A percentile compares a stretch with the other conserved stretches of the same genome.
These are phyloP conservation scores for Galleria mellonella DNA, from an alignment of 1,140 invertebrate genomes.

Conservation along the genomic window DNA sequence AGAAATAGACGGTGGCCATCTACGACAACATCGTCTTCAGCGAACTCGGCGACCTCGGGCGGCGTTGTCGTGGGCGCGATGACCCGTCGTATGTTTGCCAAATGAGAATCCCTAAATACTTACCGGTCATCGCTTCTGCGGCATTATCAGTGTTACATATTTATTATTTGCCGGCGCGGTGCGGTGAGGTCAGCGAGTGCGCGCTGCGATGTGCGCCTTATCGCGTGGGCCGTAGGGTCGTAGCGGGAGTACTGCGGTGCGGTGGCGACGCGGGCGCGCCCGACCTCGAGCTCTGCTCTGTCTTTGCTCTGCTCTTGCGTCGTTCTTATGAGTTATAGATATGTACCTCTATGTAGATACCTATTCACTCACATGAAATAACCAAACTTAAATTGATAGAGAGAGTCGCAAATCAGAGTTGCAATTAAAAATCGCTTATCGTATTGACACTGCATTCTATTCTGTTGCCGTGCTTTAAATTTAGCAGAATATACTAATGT, in stretches of 20 bases:
- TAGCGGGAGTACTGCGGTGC: slow-evolving; percentile 13
- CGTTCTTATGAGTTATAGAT: slow-evolving; percentile 41
- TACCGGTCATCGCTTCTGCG: slow-evolving; percentile 66
- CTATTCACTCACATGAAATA: background rate
- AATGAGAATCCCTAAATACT: slow-evolving; percentile 59
- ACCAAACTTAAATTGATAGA: background rate
- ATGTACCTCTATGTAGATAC: slow-evolving; percentile 14
- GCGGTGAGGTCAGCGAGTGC: slow-evolving; percentile 61
- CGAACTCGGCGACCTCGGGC: slow-evolving; percentile 12
- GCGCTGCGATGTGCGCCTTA: slow-evolving; percentile 61
- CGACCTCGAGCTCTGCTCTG: slow-evolving; percentile 53
- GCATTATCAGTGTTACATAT: slow-evolving; percentile 73
- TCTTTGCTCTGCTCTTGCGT: slow-evolving; percentile 64
- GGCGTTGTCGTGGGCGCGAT: slow-evolving; percentile 29
- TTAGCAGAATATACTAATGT: no score
- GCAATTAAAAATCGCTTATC: no score
- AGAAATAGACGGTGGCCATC: slow-evolving; percentile 38
- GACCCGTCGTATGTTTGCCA: slow-evolving; percentile 40
- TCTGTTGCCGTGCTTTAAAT: no score
- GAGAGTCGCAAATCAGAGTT: no score
- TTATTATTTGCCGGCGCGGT: slow-evolving; percentile 66
- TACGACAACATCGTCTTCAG: slow-evolving; percentile 1
- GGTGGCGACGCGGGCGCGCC: slow-evolving; percentile 32
- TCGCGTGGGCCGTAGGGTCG: slow-evolving; percentile 56
- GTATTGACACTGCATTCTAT: no score